Evolutionary conservation across 2,113 vertebrate species (phyloP).

Genomic region (Salvator merianae): DNA sequence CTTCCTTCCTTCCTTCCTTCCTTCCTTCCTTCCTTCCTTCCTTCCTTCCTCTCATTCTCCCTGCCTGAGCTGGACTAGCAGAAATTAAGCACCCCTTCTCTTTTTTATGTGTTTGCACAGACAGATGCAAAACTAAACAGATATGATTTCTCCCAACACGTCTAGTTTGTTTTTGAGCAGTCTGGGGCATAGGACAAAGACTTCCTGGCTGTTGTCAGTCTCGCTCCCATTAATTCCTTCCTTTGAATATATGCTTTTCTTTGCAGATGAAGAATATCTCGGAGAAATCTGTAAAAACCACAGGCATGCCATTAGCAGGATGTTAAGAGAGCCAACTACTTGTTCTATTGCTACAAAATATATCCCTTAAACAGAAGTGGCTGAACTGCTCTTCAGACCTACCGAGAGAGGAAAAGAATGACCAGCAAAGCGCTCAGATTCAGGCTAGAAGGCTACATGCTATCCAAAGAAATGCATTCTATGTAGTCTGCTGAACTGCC

Average conservation of each 20-base stretch:
- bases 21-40: too few species aligned
- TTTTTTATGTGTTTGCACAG: not conserved
- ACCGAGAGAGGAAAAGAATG: not conserved
- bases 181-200: not conserved
- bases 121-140: not conserved
- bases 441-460: not conserved
- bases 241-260: not conserved
- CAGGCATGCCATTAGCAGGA: not conserved
- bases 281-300: slow-evolving; percentile 8
- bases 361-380: not conserved
- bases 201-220: not conserved
- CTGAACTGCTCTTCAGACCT: not conserved
- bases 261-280: not conserved
- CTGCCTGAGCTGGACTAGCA: not conserved
- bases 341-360: not conserved
- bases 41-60: too few species aligned
- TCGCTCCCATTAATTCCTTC: not conserved
- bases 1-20: too few species aligned
- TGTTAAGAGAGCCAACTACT: slow-evolving; percentile 12
- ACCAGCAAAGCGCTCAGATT: not conserved
- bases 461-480: not conserved
- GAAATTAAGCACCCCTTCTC: not conserved
- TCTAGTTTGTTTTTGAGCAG: not conserved
- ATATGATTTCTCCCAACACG: not conserved
- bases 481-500: not conserved